These are phyloP conservation scores for Campoletis raptor DNA, from an alignment of 2,888 invertebrate species.

Conservation along the genomic window DNA sequence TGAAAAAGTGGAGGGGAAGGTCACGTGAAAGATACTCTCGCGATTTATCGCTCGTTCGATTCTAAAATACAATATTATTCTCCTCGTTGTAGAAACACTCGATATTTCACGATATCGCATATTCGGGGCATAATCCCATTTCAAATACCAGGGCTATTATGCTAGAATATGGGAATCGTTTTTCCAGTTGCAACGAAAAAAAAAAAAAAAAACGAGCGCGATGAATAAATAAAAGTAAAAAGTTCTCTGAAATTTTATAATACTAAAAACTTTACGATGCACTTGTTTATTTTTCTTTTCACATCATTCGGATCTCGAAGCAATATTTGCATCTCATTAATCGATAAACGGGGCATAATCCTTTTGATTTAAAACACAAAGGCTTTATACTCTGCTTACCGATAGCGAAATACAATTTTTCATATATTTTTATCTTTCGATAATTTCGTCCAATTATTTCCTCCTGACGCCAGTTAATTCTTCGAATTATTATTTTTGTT, in stretches of 20 bases:
- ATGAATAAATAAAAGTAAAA: background rate
- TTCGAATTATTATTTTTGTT: background rate
- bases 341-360: constrained; percentile 81
- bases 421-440: constrained; percentile 27
- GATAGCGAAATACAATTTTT: constrained; percentile 73
- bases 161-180: constrained; percentile 79
- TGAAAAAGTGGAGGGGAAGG: background rate
- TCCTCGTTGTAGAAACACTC: background rate
- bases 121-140: constrained; percentile 80
- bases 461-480: background rate
- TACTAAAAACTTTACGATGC: background rate
- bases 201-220: background rate
- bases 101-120: constrained; percentile 74
- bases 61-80: background rate
- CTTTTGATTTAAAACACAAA: constrained; percentile 73
- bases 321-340: constrained; percentile 70
- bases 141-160: constrained; percentile 75
- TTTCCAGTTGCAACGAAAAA: background rate
- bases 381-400: constrained; percentile 82
- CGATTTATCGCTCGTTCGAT: background rate
- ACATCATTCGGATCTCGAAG: constrained; percentile 62
- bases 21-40: constrained; percentile 6
- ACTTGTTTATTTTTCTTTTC: constrained; percentile 8
- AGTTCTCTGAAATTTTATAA: background rate
- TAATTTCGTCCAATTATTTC: constrained; percentile 4